Conservation (phyloP, 2,888 invertebrate species). For the Catocala nupta region DNA sequence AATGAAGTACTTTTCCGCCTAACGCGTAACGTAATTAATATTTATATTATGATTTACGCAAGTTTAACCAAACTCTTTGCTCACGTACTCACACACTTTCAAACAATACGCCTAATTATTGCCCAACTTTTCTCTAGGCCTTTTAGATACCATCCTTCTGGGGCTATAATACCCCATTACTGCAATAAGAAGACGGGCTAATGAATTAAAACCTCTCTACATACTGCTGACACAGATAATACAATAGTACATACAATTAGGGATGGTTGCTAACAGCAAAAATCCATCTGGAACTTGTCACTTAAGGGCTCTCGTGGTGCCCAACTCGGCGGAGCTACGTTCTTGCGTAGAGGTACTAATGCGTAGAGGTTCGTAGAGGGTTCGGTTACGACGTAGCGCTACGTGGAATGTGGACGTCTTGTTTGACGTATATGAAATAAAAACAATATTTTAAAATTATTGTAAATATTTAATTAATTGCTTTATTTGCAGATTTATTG, state of each 20-base stretch:
- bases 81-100: slow-evolving; percentile 2
- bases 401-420: too few relatives aligned
- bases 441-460: too few relatives aligned
- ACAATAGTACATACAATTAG: slow-evolving; percentile 69
- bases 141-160: slow-evolving; percentile 53
- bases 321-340: slow-evolving; percentile 63
- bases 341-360: slow-evolving; percentile 53
- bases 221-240: slow-evolving; percentile 76
- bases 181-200: slow-evolving; percentile 49
- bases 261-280: slow-evolving; percentile 79
- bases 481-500: too few relatives aligned
- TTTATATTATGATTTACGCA: background rate
- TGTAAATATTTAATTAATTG: too few relatives aligned
- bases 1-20: too few relatives aligned
- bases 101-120: slow-evolving; percentile 35
- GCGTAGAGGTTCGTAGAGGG: slow-evolving; percentile 22
- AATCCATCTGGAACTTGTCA: slow-evolving; percentile 85
- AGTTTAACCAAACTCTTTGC: slow-evolving; percentile 1
- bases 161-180: slow-evolving; percentile 54
- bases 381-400: slow-evolving; percentile 30
- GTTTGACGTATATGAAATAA: too few relatives aligned
- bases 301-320: slow-evolving; percentile 81
- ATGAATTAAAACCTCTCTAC: slow-evolving; percentile 68
- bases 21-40: background rate
- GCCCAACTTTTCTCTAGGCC: slow-evolving; percentile 47